Evolutionary conservation across 2,113 vertebrate genomes (phyloP), one percentile per base, ranked within the genome.

Genomic region (Calyptomena viridis): DNA sequence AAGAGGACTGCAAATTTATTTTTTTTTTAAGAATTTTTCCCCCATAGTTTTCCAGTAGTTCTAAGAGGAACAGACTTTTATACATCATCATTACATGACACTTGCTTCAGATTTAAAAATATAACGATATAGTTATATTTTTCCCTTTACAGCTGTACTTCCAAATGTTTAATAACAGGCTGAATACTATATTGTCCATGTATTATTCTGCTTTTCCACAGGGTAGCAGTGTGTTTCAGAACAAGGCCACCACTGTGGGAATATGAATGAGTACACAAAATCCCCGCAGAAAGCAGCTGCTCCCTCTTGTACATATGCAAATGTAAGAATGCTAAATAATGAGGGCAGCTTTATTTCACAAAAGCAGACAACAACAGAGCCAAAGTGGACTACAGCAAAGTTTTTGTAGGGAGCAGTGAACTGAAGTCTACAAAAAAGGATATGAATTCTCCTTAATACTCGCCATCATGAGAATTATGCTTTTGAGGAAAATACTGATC

Each of bases 181-280:
- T 49, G 63, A 77, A 75, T 20, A 44, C 83, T 84, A 42, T 47
- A 47, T 10, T 78, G 66, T 44, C 87, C 94, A 40, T 95, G 93
- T 97, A 97, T 96, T 98, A 68, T 97, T 95, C 96, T 90, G 68
- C 93, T 97, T 97, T 97, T 96, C 93, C 97, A 97, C 94, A 97
- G 93, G 94, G 94, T 95, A 97, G 97, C 93, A 97, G 69, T 97
- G 84, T 97, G 89, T 94, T 94, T 97, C 97, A 95, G 94, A 98
- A 93, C 87, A 97, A 97, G 95, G 82, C 85, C 75, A 94, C 86
- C 93, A 95, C 71, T 86, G 86, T 88, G 94, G 90, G 91, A 97
- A 94, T 90, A 94, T 90, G 95, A 97, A 89, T 93, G 83, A 97
- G 80, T 93, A 96, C 84, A 87, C 56, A 95, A 96, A 92, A 87